Percentiles rank a stretch among this genome's conserved stretches.
Evolutionary conservation across 2,113 vertebrate species (phyloP).

Genomic region (Thomomys bottae): DNA sequence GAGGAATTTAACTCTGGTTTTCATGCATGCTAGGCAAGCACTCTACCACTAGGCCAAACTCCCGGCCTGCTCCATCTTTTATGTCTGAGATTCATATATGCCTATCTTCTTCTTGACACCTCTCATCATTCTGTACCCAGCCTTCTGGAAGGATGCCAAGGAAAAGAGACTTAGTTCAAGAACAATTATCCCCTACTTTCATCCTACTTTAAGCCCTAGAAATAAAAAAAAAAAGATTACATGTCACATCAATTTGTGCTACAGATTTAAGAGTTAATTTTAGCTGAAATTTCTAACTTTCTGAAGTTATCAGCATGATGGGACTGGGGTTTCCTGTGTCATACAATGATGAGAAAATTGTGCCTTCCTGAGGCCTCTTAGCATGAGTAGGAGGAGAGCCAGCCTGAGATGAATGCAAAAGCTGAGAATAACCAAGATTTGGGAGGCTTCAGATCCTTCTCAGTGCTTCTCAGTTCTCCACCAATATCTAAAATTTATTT

Average conservation of each 20-base stretch:
- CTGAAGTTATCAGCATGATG: conserved; percentile 28
- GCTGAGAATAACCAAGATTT: not conserved
- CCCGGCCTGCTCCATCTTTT: not conserved
- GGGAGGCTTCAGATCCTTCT: not conserved
- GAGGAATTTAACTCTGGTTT: too few relatives aligned
- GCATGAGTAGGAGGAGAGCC: not conserved
- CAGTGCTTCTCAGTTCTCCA: not conserved
- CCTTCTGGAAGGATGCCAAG: not conserved
- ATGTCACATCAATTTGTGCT: conserved; percentile 35
- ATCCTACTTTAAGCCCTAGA: not conserved
- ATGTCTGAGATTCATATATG: not conserved
- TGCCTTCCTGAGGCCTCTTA: not conserved
- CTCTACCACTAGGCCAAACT: too few relatives aligned
- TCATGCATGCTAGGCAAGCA: too few relatives aligned
- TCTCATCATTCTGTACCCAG: not conserved
- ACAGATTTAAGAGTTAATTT: conserved; percentile 29
- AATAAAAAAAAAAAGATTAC: conserved; percentile 8
- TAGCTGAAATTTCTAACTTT: conserved; percentile 49
- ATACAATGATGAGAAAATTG: conserved; percentile 26
- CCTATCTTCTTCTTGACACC: not conserved
- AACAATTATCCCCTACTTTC: not conserved
- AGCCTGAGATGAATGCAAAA: not conserved
- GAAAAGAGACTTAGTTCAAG: not conserved
- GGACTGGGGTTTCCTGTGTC: conserved; percentile 48
- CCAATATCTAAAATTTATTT: not conserved